Base-by-base conservation (phyloP, 1,140 invertebrate species). In the Bombyx mandarina region DNA sequence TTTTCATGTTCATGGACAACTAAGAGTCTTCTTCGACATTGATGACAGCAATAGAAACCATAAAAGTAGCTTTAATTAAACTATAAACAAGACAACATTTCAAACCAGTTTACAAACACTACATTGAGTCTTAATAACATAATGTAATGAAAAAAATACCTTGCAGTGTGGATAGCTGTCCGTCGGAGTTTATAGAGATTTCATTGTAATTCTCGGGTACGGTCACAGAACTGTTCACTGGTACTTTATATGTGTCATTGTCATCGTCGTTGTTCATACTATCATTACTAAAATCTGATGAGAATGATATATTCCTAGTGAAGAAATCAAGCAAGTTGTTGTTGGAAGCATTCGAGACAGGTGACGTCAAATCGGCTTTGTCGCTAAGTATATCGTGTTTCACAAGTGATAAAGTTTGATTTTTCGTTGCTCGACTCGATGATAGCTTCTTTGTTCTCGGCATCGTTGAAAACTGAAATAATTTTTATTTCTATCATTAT, bases 391-490 rank as follows among this genome's bases (percentile, higher is more conserved):
- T 87, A 56, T 86, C 82, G 58, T 86, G 77, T 54, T 86, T 79
- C 56, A 87, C 73, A 68, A 86, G 61, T 43, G 82, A 80, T 56
- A 83, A 51, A 6, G 78, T 75, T 62, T 86, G 71, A 70, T 82
- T 82, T 71, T 82, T 65, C 44, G 75, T 62, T 4, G 75, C 71
- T 49, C 84, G 81, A 52, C 78, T 79, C 6, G 86, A 75, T 45
- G 82, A 82, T 43, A 78, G 68, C 60, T 89, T 88, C 73, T 88
- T 89, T 65, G 85, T 83, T 66, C 89, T 84, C 47, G 91, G 90
- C 87, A 91, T 91, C 18, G 90, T 92, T 45, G 90, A 90, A 67
- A 91, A 91, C 89, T 90, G 80, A 79, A 59, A 52, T 56, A 43
- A 47, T 55, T 7, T 51, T 51, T 49, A 10, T 50, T 50, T 12